Evolutionary conservation across 2,888 invertebrate species (phyloP).

Genomic region (Rhamphomyia laevipes): DNA sequence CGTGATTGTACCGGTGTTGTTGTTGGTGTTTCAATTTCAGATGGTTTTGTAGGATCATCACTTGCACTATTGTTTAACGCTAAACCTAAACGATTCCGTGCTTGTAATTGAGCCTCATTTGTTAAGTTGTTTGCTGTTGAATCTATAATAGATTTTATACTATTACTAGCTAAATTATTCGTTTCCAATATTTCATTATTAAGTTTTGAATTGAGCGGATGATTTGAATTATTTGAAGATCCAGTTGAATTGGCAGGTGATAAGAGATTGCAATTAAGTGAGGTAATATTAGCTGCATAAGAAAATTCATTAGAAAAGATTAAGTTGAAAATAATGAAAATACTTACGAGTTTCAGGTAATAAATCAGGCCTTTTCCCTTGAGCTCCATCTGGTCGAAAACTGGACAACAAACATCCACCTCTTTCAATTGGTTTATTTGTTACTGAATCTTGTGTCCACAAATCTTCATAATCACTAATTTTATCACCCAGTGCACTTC

Average conservation of each 20-base stretch:
- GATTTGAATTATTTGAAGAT: conserved; percentile 21
- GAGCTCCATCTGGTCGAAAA: conserved; percentile 31
- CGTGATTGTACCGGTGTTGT: conserved; percentile 28
- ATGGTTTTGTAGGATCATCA: conserved; percentile 21
- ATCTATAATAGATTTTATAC: conserved; percentile 12
- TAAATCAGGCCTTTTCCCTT: conserved; percentile 43
- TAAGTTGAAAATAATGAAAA: neutral
- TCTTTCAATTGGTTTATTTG: conserved; percentile 41
- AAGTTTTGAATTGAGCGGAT: neutral
- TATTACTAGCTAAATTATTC: conserved; percentile 5
- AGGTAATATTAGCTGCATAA: conserved; percentile 42
- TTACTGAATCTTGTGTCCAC: conserved; percentile 57
- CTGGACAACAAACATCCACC: conserved; percentile 41
- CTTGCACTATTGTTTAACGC: conserved; percentile 21
- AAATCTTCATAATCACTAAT: conserved; percentile 92
- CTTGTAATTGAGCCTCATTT: too few species aligned
- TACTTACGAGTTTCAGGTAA: conserved; percentile 46
- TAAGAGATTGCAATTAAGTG: conserved; percentile 42
- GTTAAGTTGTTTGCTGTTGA: conserved; percentile 20
- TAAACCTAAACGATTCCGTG: conserved; percentile 22
- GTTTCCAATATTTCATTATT: neutral
- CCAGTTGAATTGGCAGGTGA: conserved; percentile 33
- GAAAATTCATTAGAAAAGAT: conserved; percentile 2
- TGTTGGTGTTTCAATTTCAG: conserved; percentile 32
- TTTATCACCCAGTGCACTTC: conserved; percentile 81